Evolutionary conservation across 1,140 invertebrate genomes (phyloP), one percentile per base, ranked within the genome.

Genomic region (Rhagoletis pomonella): DNA sequence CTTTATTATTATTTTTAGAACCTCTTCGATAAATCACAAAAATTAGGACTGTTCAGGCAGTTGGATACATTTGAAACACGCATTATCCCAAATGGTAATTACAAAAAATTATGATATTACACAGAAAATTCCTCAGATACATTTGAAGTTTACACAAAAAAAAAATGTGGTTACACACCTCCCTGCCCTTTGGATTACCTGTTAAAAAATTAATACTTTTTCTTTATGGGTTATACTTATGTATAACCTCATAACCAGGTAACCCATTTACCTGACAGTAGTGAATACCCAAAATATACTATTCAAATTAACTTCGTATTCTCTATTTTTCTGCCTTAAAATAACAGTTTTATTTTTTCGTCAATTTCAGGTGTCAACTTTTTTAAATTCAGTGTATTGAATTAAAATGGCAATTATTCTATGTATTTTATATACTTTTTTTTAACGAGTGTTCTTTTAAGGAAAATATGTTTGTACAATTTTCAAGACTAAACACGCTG

Each of bases 11-110:
- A 0, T 29, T 29, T 90, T 67, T 19, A 90, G 90, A 90, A 93
- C 84, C 86, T 93, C 7, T 93, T 89, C 44, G 88, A 89, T 4
- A 19, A 64, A 2, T 86, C 84, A 17, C 86, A 58, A 4, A 84
- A 89, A 10, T 60, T 91, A 67, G 89, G 89, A 9, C 55, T 87
- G 0, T 89, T 89, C 44, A 73, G 86, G 6, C 1, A 87, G 4
- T 60, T 81, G 1, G 87, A 58, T 59, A 58, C 88, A 19, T 92
- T 93, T 44, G 65, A 87, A 6, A 92, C 90, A 29, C 92, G 92
- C 81, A 88, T 93, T 19, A 92, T 89, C 88, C 92, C 92, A 1
- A 92, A 91, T 88, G 92, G 91, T 92, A 90, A 88, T 50, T 69
- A 29, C 12, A 39, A 29, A 29, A 29, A 29, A 29, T 29, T 29